Base-by-base conservation (phyloP, 2,888 invertebrate species). In the Azorinus chamasolen region DNA sequence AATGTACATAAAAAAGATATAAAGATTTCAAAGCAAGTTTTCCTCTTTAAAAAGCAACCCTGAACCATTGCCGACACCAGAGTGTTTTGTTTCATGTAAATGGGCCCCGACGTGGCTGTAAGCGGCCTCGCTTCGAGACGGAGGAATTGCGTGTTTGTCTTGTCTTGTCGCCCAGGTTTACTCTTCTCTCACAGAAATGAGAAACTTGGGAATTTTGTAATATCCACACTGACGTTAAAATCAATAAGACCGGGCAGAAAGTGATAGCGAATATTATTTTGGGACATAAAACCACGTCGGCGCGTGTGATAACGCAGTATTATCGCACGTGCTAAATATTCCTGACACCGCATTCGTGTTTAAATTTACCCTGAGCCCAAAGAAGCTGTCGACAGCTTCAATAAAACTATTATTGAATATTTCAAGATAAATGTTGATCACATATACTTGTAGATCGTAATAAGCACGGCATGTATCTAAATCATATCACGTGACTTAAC, bases 271-370 rank as follows among this genome's bases (percentile, higher is more conserved):
- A 72, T 72, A 72, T 72, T 50, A 72, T 63, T 69, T 43, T 41
- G 61, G 68, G 72, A 78, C 64, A 69, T 78, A 58, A 72, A 78
- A 73, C 59, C 63, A 61, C 69, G 64, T 46, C 59, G 51, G 69
- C 69, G 66, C 72, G 78, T 72, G 78, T 45, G 68, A 78, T 68
- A 72, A 58, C 68, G 64, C 59, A 53, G 48, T 54, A 55, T 43
- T 68, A 69, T 78, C 63, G 64, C 78, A 78, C 78, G 78, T 72
- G 72, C 72, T 66, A 66, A 78, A 78, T 65, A 72, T 68, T 78
- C 54, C 61, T 78, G 78, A 78, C 78, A 78, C 72, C 64, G 64
- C 27, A 59, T 63, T 64, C 72, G 78, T 78, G 78, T 68, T 59
- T 45, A 18, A 32, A 32, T 32, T 32, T 32, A 32, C 32, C 32